Evolutionary conservation across 2,888 invertebrate genomes (phyloP).

Genomic region (Acanthopleura granulata): DNA sequence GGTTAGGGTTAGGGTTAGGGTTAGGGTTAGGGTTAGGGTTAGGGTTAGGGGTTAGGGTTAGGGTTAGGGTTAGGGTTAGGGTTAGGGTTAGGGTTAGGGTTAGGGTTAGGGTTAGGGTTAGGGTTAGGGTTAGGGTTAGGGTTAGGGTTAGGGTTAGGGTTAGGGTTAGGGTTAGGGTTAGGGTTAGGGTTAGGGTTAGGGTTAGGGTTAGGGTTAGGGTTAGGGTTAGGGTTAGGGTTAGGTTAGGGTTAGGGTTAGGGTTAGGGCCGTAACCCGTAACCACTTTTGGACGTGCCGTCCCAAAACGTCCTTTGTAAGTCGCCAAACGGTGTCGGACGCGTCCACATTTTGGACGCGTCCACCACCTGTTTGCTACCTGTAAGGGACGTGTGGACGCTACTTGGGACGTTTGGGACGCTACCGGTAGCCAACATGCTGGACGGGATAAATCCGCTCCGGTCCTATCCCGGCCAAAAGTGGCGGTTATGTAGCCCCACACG

Average conservation of each 20-base stretch:
- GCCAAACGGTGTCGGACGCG: too few species aligned
- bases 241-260: conserved; percentile 23
- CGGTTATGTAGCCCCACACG: too few species aligned
- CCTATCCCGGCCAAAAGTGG: too few species aligned
- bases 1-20: conserved; percentile 14
- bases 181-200: conserved; percentile 35
- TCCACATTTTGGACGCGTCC: too few species aligned
- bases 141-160: conserved; percentile 23
- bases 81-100: conserved; percentile 32
- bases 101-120: conserved; percentile 28
- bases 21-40: conserved; percentile 37
- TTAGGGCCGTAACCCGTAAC: too few species aligned
- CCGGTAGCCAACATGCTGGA: too few species aligned
- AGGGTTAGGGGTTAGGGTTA: conserved; percentile 30
- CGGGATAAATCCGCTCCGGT: too few species aligned
- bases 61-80: conserved; percentile 36
- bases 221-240: conserved; percentile 22
- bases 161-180: conserved; percentile 16
- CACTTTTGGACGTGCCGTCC: too few species aligned
- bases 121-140: conserved; percentile 21
- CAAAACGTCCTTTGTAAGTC: too few species aligned
- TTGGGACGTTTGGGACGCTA: too few species aligned
- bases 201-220: conserved; percentile 34
- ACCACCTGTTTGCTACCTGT: too few species aligned
- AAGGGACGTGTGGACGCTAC: too few species aligned